Evolutionary conservation across 2,888 invertebrate genomes (phyloP), one percentile per base, ranked within the genome.

Genomic region (Strigamia crassipes): DNA sequence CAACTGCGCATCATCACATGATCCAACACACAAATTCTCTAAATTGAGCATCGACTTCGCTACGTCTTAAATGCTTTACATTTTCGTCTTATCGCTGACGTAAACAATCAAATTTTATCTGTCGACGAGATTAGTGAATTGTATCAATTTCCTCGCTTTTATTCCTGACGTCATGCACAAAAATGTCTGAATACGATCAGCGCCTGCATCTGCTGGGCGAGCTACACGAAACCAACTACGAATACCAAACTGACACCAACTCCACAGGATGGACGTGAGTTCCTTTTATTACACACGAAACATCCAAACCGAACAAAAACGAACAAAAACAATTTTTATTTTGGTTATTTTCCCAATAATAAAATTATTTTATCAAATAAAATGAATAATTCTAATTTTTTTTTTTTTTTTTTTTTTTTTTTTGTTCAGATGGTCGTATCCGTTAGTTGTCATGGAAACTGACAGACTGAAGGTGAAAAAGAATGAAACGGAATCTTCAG

Each of bases 381-480:
- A n/a, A 51, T 51, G 3, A 6, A 18, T n/a, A n/a, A n/a, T n/a
- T n/a, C n/a, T n/a, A n/a, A n/a, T n/a, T n/a, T n/a, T n/a, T n/a
- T 21, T 61, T 18, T 5, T 61, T 61, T 61, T 5, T 12, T 78
- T 27, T 3, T 78, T 78, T 38, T 13, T n/a, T 31, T 27, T 5
- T 78, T 73, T 31, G 6, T 46, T 41, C 51, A 81, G 81, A 42
- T 81, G 81, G 81, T 21, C 12, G 12, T 15, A 81, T 18, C 41
- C 66, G 27, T 81, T 66, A 34, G n/a, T 66, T 34, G 81, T 66
- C 31, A 83, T 83, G 83, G 83, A 83, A 82, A 83, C 83, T 83
- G 83, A 83, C 82, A 77, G 83, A 79, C 61, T 83, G 66, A 79
- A 81, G 77, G 73, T 41, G 31, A 73, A 80, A 78, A 81, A 81